These are phyloP conservation scores for Notarius quadriscutis DNA, from an alignment of 2,113 vertebrate genomes.

Conservation along the genomic window DNA sequence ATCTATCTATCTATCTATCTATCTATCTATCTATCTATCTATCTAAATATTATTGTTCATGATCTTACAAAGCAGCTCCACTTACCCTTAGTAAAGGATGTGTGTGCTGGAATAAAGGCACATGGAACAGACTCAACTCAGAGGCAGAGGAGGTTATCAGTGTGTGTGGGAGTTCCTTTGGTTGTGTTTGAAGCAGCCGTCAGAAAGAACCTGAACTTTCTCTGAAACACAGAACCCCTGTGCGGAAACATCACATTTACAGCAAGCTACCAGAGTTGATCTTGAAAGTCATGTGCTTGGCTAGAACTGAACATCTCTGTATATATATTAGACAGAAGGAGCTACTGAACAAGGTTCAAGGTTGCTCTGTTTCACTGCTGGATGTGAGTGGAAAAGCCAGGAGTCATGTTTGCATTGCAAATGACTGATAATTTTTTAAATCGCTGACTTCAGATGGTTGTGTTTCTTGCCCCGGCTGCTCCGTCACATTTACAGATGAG, in stretches of 20 bases:
- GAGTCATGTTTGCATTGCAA: constrained; percentile 36
- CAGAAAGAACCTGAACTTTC: constrained; percentile 22
- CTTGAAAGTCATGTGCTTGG: not conserved
- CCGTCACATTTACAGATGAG: constrained; percentile 19
- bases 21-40: not conserved
- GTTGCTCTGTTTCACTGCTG: constrained; percentile 4
- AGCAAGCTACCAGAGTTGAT: not conserved
- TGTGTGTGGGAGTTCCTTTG: constrained; percentile 44
- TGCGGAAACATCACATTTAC: constrained; percentile 7
- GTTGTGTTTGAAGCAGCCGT: constrained; percentile 38
- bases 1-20: not conserved
- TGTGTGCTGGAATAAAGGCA: constrained; percentile 43
- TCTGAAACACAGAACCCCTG: constrained; percentile 15
- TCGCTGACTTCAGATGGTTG: constrained; percentile 18
- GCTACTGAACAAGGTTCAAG: not conserved
- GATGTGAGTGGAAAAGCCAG: not conserved
- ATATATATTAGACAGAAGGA: not conserved
- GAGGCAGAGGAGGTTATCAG: constrained; percentile 42
- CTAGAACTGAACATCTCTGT: not conserved
- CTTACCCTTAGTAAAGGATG: constrained; percentile 37
- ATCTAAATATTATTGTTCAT: constrained; percentile 27
- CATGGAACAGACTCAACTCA: constrained; percentile 52
- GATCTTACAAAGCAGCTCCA: constrained; percentile 37
- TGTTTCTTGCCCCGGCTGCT: constrained; percentile 2
- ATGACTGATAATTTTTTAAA: constrained; percentile 24